Conservation (phyloP, 2,797 vertebrate genomes). For the Enteromius viviparus region DNA sequence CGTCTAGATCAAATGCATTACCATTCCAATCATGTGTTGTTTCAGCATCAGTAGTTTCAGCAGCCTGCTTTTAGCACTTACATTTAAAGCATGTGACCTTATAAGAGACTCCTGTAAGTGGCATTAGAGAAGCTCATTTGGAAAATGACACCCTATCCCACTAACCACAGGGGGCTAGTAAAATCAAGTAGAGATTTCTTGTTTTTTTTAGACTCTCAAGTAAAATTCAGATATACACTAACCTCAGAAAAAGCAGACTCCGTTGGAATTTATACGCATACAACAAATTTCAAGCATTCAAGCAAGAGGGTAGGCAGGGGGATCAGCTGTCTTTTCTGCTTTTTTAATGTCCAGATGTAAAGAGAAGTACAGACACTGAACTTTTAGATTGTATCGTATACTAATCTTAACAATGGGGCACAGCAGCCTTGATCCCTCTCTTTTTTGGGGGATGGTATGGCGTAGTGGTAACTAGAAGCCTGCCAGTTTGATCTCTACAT, state of each 20-base stretch:
- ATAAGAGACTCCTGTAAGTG: not conserved
- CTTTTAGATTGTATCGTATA: no score
- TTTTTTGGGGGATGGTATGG: not conserved
- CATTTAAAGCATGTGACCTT: slow-evolving; percentile 32
- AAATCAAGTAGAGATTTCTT: slow-evolving; percentile 18
- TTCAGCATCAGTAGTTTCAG: slow-evolving; percentile 27
- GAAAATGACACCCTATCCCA: slow-evolving; percentile 38
- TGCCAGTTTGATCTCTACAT: not conserved
- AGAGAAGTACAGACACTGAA: not conserved
- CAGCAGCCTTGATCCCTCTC: no score
- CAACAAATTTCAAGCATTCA: not conserved
- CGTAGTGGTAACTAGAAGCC: not conserved
- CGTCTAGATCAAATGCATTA: slow-evolving; percentile 15
- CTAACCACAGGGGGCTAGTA: not conserved
- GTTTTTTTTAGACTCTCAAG: not conserved
- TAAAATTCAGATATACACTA: not conserved
- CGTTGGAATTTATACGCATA: not conserved
- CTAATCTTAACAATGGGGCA: no score
- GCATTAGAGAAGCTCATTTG: slow-evolving; percentile 36
- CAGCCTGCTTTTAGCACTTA: not conserved
- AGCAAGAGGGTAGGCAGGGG: not conserved
- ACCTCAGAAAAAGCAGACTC: not conserved
- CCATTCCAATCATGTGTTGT: slow-evolving; percentile 10
- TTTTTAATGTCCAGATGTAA: slow-evolving; percentile 2
- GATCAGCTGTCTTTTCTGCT: slow-evolving; percentile 4